Evolutionary conservation across 2,888 invertebrate species (phyloP).

Genomic region (Emmelina monodactyla): DNA sequence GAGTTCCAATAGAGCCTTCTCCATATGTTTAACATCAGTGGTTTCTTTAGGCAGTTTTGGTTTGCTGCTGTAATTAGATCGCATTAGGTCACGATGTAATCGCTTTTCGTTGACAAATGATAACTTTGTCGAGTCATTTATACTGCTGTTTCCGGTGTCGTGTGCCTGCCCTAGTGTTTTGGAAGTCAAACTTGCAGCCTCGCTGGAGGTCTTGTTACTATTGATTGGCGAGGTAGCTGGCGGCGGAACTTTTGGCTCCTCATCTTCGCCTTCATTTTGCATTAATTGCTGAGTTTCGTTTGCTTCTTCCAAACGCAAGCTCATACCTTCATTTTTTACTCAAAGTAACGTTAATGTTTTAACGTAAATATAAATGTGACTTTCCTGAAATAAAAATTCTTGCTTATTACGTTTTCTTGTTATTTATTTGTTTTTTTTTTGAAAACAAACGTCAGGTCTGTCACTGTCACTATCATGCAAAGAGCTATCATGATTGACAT

Average conservation of each 20-base stretch:
- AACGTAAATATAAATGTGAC: too few species aligned
- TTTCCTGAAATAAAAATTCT: too few species aligned
- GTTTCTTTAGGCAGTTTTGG: constrained; percentile 76
- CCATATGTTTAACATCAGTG: constrained; percentile 95
- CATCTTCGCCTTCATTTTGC: constrained; percentile 58
- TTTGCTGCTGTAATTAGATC: constrained; percentile 40
- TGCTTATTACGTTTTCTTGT: too few species aligned
- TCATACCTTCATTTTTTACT: too few species aligned
- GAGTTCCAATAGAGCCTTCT: constrained; percentile 87
- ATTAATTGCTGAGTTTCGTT: constrained; percentile 61
- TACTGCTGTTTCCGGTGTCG: constrained; percentile 44
- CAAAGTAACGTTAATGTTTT: too few species aligned
- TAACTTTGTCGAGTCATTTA: constrained; percentile 53
- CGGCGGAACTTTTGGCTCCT: constrained; percentile 40
- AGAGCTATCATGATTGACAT: too few species aligned
- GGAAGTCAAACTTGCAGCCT: constrained; percentile 46
- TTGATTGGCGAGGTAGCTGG: constrained; percentile 50
- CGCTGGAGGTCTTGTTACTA: constrained; percentile 54
- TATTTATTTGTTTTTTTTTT: too few species aligned
- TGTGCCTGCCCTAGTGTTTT: constrained; percentile 36
- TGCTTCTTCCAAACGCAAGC: constrained; percentile 51
- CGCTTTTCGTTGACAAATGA: constrained; percentile 52
- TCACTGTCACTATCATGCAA: too few species aligned
- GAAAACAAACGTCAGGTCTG: too few species aligned
- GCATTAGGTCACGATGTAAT: constrained; percentile 42